These are phyloP conservation scores for Sinocyclocheilus rhinocerous DNA, from an alignment of 2,113 vertebrate genomes.

Conservation along the genomic window DNA sequence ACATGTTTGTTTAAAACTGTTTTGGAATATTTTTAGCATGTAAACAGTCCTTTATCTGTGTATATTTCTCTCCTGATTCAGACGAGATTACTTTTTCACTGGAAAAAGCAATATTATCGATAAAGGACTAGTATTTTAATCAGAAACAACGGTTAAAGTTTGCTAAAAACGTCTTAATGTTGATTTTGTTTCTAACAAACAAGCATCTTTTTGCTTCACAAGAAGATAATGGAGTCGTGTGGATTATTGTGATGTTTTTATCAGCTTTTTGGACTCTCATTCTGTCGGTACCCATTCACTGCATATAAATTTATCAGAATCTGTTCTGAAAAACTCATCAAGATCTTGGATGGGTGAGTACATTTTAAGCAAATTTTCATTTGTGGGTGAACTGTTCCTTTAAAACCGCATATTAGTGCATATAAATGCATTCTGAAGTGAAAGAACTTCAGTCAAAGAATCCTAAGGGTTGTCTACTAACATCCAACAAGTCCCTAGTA, in stretches of 20 bases:
- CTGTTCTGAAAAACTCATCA: no score
- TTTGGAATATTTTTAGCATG: no score
- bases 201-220: background rate
- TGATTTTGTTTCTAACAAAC: background rate
- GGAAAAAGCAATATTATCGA: no score
- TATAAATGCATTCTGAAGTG: conserved; percentile 5
- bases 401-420: background rate
- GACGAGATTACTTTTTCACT: no score
- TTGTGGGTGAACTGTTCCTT: background rate
- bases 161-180: background rate
- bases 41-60: no score
- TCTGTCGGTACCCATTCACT: background rate
- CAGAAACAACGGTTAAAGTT: background rate
- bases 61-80: no score
- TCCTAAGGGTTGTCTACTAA: conserved; percentile 44
- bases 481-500: conserved; percentile 75
- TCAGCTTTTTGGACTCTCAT: background rate
- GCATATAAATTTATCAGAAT: no score
- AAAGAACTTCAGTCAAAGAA: conserved; percentile 17
- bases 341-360: no score
- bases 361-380: background rate
- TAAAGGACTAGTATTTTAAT: background rate
- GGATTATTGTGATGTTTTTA: background rate
- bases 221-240: background rate
- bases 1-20: no score